Evolutionary conservation across 1,140 invertebrate genomes (phyloP).

Genomic region (Chrysopa pallens): DNA sequence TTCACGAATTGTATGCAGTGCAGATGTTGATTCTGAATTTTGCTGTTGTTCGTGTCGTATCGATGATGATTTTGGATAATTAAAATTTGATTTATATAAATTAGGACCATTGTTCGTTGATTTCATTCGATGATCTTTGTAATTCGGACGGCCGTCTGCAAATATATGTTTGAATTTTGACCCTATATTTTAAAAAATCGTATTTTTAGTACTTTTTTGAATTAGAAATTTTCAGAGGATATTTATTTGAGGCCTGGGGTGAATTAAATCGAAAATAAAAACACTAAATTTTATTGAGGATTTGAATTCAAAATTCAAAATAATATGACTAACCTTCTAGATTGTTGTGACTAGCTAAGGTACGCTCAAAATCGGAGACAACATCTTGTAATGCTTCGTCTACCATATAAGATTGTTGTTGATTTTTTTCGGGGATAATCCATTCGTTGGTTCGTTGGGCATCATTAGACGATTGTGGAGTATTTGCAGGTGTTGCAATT

Average conservation of each 20-base stretch:
- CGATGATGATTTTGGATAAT: neutral
- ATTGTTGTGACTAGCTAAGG: slow-evolving; percentile 29
- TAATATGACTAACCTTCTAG: too few relatives aligned
- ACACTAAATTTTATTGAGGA: too few relatives aligned
- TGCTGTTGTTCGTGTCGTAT: too few relatives aligned
- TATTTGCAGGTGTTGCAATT: too few relatives aligned
- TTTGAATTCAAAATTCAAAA: too few relatives aligned
- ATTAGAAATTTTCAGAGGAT: too few relatives aligned
- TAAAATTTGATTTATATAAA: neutral
- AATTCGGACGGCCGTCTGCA: slow-evolving; percentile 1
- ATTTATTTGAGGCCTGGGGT: too few relatives aligned
- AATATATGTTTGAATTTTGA: too few relatives aligned
- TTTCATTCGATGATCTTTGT: slow-evolving; percentile 1
- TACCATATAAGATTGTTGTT: slow-evolving; percentile 7
- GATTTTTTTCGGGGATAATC: slow-evolving; percentile 13
- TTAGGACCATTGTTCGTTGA: neutral
- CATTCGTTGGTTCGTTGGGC: slow-evolving; percentile 16
- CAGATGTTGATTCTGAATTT: neutral
- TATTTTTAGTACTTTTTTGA: too few relatives aligned
- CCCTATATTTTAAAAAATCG: too few relatives aligned
- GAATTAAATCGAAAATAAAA: too few relatives aligned
- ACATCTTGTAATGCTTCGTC: slow-evolving; percentile 37
- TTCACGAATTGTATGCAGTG: slow-evolving; percentile 39
- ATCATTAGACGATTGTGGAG: too few relatives aligned
- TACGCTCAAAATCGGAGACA: slow-evolving; percentile 55